A percentile compares a stretch with the other conserved stretches of the same genome.
phyloP scores from a whole-genome alignment of 2,797 vertebrate genomes.

The Lates japonicus region DNA sequence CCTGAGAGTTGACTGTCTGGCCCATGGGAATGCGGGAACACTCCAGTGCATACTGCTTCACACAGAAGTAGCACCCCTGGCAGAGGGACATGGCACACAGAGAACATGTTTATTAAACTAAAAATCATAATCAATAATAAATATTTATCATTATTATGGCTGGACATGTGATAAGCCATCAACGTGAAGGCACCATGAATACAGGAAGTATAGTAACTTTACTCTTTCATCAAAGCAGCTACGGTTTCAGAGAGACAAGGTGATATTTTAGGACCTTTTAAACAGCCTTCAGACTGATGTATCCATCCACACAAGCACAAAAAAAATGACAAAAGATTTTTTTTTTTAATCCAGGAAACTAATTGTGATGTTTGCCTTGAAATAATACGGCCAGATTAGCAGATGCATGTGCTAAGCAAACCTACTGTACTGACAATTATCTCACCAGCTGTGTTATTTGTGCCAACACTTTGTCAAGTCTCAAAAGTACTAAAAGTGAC shows the following conservation, averaged over 20 bases:
- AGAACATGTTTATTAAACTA: neutral
- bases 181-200: neutral
- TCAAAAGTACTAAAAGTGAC: neutral
- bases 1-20: slow-evolving; percentile 98
- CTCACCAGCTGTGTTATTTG: neutral
- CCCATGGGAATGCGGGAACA: slow-evolving; percentile 99
- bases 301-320: neutral
- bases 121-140: neutral
- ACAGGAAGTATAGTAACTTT: neutral
- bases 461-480: neutral
- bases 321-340: neutral
- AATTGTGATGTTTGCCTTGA: neutral
- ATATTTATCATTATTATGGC: neutral
- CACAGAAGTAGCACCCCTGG: slow-evolving; percentile 98
- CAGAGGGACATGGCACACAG: neutral
- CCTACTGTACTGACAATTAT: neutral
- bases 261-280: slow-evolving; percentile 2
- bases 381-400: neutral
- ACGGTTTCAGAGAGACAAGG: neutral
- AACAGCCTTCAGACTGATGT: neutral
- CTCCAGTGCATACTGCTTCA: slow-evolving; percentile 98
- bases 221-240: neutral
- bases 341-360: no score
- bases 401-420: slow-evolving; percentile 1
- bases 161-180: neutral